Evolutionary conservation across 2,888 invertebrate genomes (phyloP).

Genomic region (Calameuta pallipes): DNA sequence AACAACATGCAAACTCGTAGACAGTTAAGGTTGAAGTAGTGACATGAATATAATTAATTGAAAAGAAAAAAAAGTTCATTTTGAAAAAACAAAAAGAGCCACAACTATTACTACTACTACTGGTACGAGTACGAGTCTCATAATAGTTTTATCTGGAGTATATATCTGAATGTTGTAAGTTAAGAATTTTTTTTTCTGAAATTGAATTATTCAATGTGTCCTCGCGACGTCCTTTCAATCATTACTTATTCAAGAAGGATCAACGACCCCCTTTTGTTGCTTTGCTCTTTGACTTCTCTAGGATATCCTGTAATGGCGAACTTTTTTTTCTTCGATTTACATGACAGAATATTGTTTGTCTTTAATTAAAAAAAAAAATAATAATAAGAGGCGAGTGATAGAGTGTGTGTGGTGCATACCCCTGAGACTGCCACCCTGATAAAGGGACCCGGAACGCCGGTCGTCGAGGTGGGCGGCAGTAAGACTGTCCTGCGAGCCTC

Average conservation of each 20-base stretch:
- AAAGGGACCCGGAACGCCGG: slow-evolving; percentile 71
- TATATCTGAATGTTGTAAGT: background rate
- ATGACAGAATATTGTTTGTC: slow-evolving; percentile 3
- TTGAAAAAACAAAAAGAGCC: background rate
- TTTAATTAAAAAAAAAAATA: slow-evolving; percentile 21
- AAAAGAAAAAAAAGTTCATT: background rate
- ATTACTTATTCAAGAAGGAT: background rate
- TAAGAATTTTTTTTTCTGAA: background rate
- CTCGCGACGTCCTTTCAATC: background rate
- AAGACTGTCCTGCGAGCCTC: slow-evolving; percentile 91
- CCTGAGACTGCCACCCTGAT: slow-evolving; percentile 76
- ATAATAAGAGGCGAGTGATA: slow-evolving; percentile 27
- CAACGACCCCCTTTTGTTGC: slow-evolving; percentile 3
- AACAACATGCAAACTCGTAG: background rate
- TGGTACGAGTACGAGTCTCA: background rate
- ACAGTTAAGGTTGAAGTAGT: background rate
- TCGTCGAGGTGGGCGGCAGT: slow-evolving; percentile 73
- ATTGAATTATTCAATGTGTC: background rate
- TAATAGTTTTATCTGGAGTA: background rate
- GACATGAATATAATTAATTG: background rate
- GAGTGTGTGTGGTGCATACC: slow-evolving; percentile 63
- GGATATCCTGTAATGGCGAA: background rate
- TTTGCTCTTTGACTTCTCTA: background rate
- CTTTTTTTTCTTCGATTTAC: slow-evolving; percentile 12
- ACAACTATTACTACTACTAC: background rate